phyloP scores from a whole-genome alignment of 2,797 vertebrate genomes.

The Scleropages formosus region DNA sequence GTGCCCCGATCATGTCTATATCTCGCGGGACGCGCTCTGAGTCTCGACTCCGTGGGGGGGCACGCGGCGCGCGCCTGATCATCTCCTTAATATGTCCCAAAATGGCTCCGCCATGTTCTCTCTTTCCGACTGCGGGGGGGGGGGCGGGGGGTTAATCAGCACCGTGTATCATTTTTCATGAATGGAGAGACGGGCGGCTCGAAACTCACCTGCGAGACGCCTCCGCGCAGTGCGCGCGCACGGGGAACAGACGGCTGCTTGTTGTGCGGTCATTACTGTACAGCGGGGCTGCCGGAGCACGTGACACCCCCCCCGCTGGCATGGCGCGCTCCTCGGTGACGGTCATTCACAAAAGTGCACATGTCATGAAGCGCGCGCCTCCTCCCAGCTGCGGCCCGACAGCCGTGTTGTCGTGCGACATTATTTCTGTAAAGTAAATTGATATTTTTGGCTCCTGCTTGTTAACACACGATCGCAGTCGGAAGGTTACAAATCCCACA shows the following conservation, averaged over 20 bases:
- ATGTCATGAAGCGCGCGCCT: background rate
- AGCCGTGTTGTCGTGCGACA: background rate
- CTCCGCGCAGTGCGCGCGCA: background rate
- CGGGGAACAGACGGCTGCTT: background rate
- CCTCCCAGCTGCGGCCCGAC: background rate
- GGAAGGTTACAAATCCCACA: too few relatives aligned
- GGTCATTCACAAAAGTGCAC: constrained; percentile 62
- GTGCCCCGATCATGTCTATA: too few relatives aligned
- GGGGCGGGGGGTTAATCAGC: constrained; percentile 25
- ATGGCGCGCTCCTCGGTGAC: constrained; percentile 26
- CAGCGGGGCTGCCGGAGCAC: background rate
- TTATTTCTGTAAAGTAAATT: background rate
- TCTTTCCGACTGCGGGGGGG: constrained; percentile 60
- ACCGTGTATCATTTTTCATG: constrained; percentile 63
- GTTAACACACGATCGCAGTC: too few relatives aligned
- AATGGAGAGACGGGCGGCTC: constrained; percentile 66
- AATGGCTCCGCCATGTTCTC: constrained; percentile 83
- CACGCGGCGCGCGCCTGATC: too few relatives aligned
- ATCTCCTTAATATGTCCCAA: constrained; percentile 71
- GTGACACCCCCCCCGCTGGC: background rate
- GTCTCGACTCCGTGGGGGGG: too few relatives aligned
- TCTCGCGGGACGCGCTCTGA: too few relatives aligned
- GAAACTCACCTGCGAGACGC: constrained; percentile 22
- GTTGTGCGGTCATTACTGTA: background rate
- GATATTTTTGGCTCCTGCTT: too few relatives aligned